Percentiles rank a stretch among this genome's conserved stretches.
Conservation (phyloP, 2,113 vertebrate genomes). For the Varanus komodoensis region DNA sequence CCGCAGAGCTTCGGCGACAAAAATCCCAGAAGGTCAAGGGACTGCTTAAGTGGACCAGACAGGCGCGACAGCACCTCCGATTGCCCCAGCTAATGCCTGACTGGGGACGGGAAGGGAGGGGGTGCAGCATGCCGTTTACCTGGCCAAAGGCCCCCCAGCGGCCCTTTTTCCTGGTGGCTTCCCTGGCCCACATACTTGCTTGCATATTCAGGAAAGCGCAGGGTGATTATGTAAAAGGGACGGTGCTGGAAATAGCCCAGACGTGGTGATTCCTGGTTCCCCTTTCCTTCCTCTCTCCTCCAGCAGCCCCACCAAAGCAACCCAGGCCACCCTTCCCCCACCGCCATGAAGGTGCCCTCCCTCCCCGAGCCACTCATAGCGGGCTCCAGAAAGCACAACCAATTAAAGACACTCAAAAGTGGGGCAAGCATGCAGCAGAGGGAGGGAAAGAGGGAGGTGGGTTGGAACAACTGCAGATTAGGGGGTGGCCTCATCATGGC, state of each 20-base stretch:
- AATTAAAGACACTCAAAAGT: conserved; percentile 72
- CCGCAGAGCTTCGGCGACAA: not conserved
- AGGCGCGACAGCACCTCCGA: not conserved
- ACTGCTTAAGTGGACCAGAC: not conserved
- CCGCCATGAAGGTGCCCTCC: conserved; percentile 50
- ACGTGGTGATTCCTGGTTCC: not conserved
- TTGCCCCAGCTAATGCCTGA: not conserved
- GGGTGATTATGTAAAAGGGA: conserved; percentile 1
- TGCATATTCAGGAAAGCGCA: not conserved
- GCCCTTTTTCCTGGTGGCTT: not conserved
- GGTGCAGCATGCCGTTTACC: not conserved
- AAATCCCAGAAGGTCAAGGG: not conserved
- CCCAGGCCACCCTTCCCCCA: conserved; percentile 17
- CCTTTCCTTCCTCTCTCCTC: not conserved
- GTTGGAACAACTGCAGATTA: conserved; percentile 63
- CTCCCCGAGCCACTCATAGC: conserved; percentile 43
- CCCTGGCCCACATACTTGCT: not conserved
- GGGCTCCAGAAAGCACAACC: conserved; percentile 63
- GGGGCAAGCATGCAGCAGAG: conserved; percentile 64
- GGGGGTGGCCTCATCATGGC: conserved; percentile 59
- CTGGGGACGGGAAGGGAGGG: not conserved
- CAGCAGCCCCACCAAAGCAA: not conserved
- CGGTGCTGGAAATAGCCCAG: conserved; percentile 3
- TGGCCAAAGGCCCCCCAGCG: not conserved
- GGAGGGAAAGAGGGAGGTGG: conserved; percentile 44